phyloP scores from a whole-genome alignment of 2,888 invertebrate genomes.

The Atrina japonica region DNA sequence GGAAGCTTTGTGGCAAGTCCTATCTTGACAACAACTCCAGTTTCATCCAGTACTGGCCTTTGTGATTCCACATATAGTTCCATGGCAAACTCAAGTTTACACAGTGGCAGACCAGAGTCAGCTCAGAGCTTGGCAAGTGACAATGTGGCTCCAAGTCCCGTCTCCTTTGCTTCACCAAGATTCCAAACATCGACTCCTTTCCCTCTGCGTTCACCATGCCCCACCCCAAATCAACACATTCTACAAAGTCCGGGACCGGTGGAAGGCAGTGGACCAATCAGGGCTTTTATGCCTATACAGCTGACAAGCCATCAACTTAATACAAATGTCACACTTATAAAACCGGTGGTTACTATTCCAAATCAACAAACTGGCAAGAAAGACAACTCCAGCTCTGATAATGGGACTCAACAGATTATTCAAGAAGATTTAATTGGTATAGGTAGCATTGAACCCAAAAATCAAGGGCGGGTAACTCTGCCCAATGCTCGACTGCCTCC shows the following conservation, averaged over 20 bases:
- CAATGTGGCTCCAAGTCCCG: constrained; percentile 26
- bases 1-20: constrained; percentile 64
- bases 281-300: constrained; percentile 72
- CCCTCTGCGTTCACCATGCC: constrained; percentile 27
- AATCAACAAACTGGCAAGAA: constrained; percentile 18
- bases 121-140: constrained; percentile 50
- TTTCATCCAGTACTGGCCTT: constrained; percentile 33
- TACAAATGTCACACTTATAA: constrained; percentile 62
- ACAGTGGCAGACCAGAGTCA: constrained; percentile 45
- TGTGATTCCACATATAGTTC: constrained; percentile 25
- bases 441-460: constrained; percentile 22
- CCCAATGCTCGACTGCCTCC: constrained; percentile 27
- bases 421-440: constrained; percentile 25
- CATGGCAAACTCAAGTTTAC: constrained; percentile 24
- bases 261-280: constrained; percentile 45
- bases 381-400: background rate
- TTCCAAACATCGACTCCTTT: constrained; percentile 41
- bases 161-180: constrained; percentile 32
- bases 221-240: constrained; percentile 20
- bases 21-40: constrained; percentile 53
- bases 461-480: constrained; percentile 2
- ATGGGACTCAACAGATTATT: constrained; percentile 5
- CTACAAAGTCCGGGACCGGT: constrained; percentile 32
- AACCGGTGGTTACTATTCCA: constrained; percentile 69
- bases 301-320: constrained; percentile 48